Base-by-base conservation (phyloP, 2,797 vertebrate genomes). In the Emys orbicularis region DNA sequence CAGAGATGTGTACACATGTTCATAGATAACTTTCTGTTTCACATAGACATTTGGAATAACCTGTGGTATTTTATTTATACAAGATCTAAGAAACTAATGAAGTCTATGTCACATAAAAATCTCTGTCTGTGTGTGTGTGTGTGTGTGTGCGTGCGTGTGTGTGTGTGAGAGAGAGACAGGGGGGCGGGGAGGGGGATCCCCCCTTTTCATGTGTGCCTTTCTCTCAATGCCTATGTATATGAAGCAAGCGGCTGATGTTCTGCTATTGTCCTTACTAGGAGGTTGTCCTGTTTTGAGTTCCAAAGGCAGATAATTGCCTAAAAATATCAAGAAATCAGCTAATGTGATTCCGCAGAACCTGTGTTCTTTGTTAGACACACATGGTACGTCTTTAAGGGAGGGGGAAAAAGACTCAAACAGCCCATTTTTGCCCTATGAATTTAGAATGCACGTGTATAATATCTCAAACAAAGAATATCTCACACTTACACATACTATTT, bases 401-500 rank as follows among this genome's bases (percentile, higher is more conserved):
- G 65, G 2, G 31, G 6, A 1, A 34, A 8, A n/a, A 25, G 31
- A 59, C 5, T 18, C 53, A 53, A 34, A 56, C 61, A 37, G 1
- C 2, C 49, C 88, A 79, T 44, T 53, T 21, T 21, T 27, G 72
- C 81, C 2, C 87, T 91, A 87, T 83, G 88, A 81, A 59, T n/a
- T 90, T 95, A 90, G 95, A 93, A 49, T n/a, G 52, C 76, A 80
- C 81, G 81, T 95, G 95, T 53, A 8, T 83, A 11, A 50, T 84
- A 86, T 88, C 89, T 93, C 83, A 90, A 79, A 90, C 92, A 95
- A 96, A 97, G 94, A 90, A 87, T 87, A 90, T 52, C 90, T 74
- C 90, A 49, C 92, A n/a, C 90, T 88, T 77, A n/a, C 87, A 79
- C 83, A 82, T 92, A 88, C 94, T 97, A 87, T 96, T 97, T 94